Percentiles rank a stretch among this genome's conserved stretches.
Evolutionary conservation across 2,113 vertebrate genomes (phyloP).

Genomic region (Malurus alboscapulatus): DNA sequence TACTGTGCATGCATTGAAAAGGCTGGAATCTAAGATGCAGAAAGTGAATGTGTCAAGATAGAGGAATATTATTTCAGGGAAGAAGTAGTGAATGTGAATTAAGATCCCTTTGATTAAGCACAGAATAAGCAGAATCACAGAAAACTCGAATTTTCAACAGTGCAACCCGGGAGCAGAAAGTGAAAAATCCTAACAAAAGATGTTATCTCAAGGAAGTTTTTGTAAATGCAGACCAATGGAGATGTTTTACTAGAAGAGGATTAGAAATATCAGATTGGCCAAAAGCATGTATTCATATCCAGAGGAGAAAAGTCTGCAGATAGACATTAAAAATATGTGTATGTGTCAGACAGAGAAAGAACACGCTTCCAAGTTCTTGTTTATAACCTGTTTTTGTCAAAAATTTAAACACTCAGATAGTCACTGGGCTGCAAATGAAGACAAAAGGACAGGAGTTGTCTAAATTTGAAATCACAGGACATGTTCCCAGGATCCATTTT

Average conservation of each 20-base stretch:
- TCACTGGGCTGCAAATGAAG: background rate
- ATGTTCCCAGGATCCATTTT: background rate
- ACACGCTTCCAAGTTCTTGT: background rate
- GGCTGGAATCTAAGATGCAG: background rate
- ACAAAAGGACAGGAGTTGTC: background rate
- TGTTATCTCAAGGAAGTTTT: background rate
- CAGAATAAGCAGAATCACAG: background rate
- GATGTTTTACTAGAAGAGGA: accelerated
- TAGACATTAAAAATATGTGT: background rate
- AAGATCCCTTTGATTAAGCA: background rate
- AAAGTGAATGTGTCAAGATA: background rate
- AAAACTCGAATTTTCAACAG: background rate
- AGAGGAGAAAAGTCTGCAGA: background rate
- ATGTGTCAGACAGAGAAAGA: background rate
- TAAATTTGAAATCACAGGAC: background rate
- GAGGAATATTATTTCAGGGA: background rate
- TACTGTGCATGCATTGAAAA: background rate
- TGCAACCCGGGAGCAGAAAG: background rate
- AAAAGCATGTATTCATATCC: background rate
- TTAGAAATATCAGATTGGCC: background rate
- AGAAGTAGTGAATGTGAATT: background rate
- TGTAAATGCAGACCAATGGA: background rate
- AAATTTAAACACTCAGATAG: background rate
- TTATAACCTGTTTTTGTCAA: background rate
- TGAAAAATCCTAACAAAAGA: background rate